phyloP scores from a whole-genome alignment of 2,888 invertebrate species.

The Netelia melanura region DNA sequence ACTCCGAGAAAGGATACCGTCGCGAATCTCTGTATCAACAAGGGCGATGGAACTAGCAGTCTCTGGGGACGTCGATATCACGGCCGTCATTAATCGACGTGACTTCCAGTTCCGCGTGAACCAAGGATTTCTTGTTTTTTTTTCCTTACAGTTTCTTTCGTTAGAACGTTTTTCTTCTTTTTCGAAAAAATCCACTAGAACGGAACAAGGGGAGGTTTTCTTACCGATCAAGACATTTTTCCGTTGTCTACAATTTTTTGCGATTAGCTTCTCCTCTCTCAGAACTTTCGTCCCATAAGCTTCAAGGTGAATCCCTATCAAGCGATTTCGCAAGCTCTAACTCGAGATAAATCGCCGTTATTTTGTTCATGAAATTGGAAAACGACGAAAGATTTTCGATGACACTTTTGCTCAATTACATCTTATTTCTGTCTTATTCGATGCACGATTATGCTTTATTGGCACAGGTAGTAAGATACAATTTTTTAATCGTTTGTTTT shows the following conservation, averaged over 20 bases:
- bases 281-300: neutral
- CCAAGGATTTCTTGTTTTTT: neutral
- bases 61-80: conserved; percentile 76
- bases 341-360: neutral
- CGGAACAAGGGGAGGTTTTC: too few relatives aligned
- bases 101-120: neutral
- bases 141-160: neutral
- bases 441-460: neutral
- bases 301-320: neutral
- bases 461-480: neutral
- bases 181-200: too few relatives aligned
- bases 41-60: conserved; percentile 81
- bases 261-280: neutral
- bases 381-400: neutral
- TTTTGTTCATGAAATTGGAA: neutral
- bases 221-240: neutral
- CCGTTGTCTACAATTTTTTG: neutral
- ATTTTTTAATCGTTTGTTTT: neutral
- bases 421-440: neutral
- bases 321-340: conserved; percentile 19
- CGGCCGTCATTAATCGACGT: conserved; percentile 62
- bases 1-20: conserved; percentile 76
- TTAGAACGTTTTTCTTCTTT: neutral
- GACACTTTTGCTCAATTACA: conserved; percentile 22
- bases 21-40: conserved; percentile 74